Base-by-base conservation (phyloP, 2,888 invertebrate genomes). In the Troides aeacus region DNA sequence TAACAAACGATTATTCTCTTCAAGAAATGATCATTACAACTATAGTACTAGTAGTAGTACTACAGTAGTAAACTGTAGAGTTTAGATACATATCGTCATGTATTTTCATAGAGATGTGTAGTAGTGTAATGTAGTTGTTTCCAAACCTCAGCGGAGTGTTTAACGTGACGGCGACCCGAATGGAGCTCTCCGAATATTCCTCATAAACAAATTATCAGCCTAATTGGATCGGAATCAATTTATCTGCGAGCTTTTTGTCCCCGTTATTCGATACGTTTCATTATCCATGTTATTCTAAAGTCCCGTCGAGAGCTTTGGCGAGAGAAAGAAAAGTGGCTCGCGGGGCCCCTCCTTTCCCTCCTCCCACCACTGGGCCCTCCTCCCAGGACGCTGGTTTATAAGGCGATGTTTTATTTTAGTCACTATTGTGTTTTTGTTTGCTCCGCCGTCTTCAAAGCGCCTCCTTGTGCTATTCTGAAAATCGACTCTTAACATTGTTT, bases 321-420 rank as follows among this genome's bases (percentile, higher is more conserved):
- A 87, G 85, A 86, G 87, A 88, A 88, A 88, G 87, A 88, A 87
- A 86, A 86, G 84, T 85, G 84, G 84, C 82, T 82, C 82, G 77
- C 81, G 81, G 81, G 81, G 82, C 81, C 83, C 72, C 77, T 73
- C 75, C 76, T 73, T 78, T 71, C 72, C 74, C 72, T 71, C 66
- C 68, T 65, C 70, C 71, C 57, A 73, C 72, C 71, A 81, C 78
- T 72, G 77, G 72, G 75, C 75, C 67, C 69, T 64, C 70, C 71
- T 56, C 74, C 72, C 71, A 74, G 73, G 72, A 68, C 71, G 66
- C 74, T 83, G 84, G 84, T 84, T 84, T 84, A 86, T 85, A 82
- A 84, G 82, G 78, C 78, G 80, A 80, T 85, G 81, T 85, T 86
- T 87, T 87, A 86, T 87, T 85, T 83, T 79, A 81, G 79, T 86